Conservation (phyloP, 2,888 invertebrate genomes). For the Allophyes oxyacanthae region DNA sequence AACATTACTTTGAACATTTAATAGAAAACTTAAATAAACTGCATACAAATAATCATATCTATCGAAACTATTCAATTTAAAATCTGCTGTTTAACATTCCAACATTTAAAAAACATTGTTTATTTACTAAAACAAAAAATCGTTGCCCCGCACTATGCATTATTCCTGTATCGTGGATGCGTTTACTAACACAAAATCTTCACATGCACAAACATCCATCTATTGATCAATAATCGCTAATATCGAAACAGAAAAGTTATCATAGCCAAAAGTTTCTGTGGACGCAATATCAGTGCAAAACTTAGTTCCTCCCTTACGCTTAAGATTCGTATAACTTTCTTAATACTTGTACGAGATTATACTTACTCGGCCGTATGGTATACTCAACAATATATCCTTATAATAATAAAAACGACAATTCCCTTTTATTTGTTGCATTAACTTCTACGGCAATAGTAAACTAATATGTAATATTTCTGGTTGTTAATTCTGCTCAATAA, state of each 20-base stretch:
- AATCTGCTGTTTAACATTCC: neutral
- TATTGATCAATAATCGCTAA: conserved; percentile 34
- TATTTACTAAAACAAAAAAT: too few relatives aligned
- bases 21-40: too few relatives aligned
- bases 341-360: conserved; percentile 85
- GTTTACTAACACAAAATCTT: too few relatives aligned
- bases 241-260: conserved; percentile 74
- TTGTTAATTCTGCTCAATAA: conserved; percentile 87
- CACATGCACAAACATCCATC: too few relatives aligned
- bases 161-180: too few relatives aligned
- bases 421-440: conserved; percentile 82
- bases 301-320: conserved; percentile 74
- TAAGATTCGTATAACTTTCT: conserved; percentile 85
- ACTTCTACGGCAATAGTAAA: conserved; percentile 73
- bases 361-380: conserved; percentile 77
- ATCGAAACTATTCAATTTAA: neutral
- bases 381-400: conserved; percentile 74
- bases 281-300: conserved; percentile 81
- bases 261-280: conserved; percentile 79
- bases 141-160: too few relatives aligned
- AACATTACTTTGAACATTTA: too few relatives aligned
- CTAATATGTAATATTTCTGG: conserved; percentile 75
- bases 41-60: too few relatives aligned
- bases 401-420: conserved; percentile 84
- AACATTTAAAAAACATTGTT: conserved; percentile 2